Base-by-base conservation (phyloP, 2,888 invertebrate genomes). In the Tetramorium bicarinatum region DNA sequence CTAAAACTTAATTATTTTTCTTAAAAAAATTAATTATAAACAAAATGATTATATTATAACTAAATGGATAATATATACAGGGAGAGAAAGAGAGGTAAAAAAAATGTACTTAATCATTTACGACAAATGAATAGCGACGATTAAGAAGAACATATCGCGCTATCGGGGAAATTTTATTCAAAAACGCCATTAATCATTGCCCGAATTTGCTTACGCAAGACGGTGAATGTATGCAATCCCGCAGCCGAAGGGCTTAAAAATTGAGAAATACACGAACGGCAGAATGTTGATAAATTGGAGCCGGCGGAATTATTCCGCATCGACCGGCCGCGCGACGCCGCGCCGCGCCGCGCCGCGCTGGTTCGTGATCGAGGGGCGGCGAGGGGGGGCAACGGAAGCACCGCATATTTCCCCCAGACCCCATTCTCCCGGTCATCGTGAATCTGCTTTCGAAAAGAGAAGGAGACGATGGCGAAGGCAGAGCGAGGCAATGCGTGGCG, bases 401-500 rank as follows among this genome's bases (percentile, higher is more conserved):
- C 82, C 61, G 74, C 67, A 75, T 49, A 69, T 84, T 85, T 85
- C 82, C 80, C 75, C 83, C 83, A 64, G 66, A 67, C 56, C 56
- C 52, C 62, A 66, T 54, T 85, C 76, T 67, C 82, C 81, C 61
- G 79, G 61, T 75, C 72, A 56, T 77, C 86, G 85, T 77, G 77
- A 80, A 77, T 66, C 66, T 69, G 79, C 85, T 83, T 85, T 89
- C 87, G 85, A 90, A 90, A 89, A 89, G 83, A 84, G 86, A 85
- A 85, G 84, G 81, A 87, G 82, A 87, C 81, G 85, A 86, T 29
- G 87, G 81, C 83, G 80, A 29, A 89, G 90, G 91, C 89, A 87
- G 13, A 21, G 41, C 25, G 71, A 72, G 62, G 56, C 76, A 67
- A 85, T 62, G 85, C 77, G 83, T 85, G 88, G 83, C 84, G 83